Evolutionary conservation across 2,113 vertebrate species (phyloP).

Genomic region (Pachyramphus minor): DNA sequence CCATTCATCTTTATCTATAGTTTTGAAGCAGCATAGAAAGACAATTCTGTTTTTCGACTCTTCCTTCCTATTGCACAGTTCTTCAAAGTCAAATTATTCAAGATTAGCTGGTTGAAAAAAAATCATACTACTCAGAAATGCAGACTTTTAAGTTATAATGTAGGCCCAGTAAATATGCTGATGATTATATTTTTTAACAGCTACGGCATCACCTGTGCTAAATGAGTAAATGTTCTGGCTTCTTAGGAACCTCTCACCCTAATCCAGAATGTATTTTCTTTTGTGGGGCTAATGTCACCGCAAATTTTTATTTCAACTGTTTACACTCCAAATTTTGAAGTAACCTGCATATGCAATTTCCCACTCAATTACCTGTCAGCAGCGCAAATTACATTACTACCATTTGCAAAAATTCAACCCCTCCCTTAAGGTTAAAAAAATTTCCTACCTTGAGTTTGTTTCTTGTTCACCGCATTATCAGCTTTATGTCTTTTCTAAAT

Average conservation of each 20-base stretch:
- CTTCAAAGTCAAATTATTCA: background rate
- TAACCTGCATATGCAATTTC: background rate
- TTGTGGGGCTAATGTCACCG: background rate
- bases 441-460: slow-evolving; percentile 92
- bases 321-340: background rate
- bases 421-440: background rate
- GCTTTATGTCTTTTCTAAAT: slow-evolving; percentile 96
- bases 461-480: slow-evolving; percentile 93
- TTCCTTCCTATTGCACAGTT: background rate
- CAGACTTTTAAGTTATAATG: background rate
- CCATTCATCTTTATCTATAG: background rate
- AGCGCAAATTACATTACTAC: background rate
- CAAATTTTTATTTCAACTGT: background rate
- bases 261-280: background rate
- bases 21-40: background rate
- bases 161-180: background rate
- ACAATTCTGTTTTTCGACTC: background rate
- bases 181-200: background rate
- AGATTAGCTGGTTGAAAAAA: background rate
- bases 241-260: background rate
- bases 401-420: background rate
- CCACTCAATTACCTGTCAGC: background rate
- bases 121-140: background rate
- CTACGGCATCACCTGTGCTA: background rate
- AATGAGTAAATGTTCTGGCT: background rate